phyloP scores from a whole-genome alignment of 2,113 vertebrate species.

The Solea solea region DNA sequence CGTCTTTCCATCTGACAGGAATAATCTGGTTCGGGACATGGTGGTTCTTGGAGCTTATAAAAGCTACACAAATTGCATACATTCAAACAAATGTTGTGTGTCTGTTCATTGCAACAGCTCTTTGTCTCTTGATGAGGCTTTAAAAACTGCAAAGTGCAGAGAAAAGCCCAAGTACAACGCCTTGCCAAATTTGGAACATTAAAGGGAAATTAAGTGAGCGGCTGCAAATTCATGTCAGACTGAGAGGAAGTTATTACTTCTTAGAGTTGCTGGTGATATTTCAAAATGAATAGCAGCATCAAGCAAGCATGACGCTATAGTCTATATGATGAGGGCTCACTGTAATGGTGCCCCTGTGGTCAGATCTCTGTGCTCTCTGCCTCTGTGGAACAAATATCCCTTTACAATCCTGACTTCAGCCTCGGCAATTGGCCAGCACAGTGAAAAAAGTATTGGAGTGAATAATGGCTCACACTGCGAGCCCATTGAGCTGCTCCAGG shows the following conservation, averaged over 20 bases:
- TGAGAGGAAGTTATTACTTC: slow-evolving; percentile 31
- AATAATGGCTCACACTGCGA: slow-evolving; percentile 55
- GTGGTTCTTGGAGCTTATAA: no score
- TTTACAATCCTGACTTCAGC: slow-evolving; percentile 45
- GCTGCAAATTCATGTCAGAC: slow-evolving; percentile 26
- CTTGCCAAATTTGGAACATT: not conserved
- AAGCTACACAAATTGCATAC: no score
- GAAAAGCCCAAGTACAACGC: no score
- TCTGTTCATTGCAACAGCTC: no score
- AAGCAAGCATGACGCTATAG: not conserved
- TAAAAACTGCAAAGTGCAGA: no score
- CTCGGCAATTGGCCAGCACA: slow-evolving; percentile 53
- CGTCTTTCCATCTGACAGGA: no score
- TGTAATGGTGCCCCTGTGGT: slow-evolving; percentile 21
- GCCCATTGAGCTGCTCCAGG: slow-evolving; percentile 54
- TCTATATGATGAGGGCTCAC: slow-evolving; percentile 11
- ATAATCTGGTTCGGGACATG: no score
- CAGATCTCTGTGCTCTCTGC: slow-evolving; percentile 17
- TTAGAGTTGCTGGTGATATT: slow-evolving; percentile 9
- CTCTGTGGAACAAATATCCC: slow-evolving; percentile 46
- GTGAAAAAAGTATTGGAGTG: slow-evolving; percentile 61
- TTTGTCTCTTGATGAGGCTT: no score
- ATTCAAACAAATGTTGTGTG: no score
- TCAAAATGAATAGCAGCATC: slow-evolving; percentile 10
- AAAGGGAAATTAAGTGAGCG: slow-evolving; percentile 25